Evolutionary conservation across 1,140 invertebrate species (phyloP).

Genomic region (Pseudobourletiella spinata): DNA sequence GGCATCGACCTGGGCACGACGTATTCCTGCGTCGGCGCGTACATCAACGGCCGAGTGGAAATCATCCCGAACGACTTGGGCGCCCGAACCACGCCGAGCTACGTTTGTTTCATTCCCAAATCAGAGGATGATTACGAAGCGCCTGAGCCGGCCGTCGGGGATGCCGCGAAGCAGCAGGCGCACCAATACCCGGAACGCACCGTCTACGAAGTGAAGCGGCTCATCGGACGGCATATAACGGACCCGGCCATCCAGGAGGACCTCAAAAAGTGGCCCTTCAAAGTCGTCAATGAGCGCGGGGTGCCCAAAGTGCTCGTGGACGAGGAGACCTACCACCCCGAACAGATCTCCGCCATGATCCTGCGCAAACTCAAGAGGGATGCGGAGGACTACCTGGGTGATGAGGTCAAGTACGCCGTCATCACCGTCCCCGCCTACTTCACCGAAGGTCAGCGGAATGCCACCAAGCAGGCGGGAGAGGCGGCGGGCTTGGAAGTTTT

Average conservation of each 20-base stretch:
- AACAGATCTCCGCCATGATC: constrained; percentile 48
- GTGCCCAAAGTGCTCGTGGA: constrained; percentile 38
- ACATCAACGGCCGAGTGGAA: neutral
- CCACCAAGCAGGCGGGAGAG: too few species aligned
- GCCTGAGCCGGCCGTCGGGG: constrained; percentile 40
- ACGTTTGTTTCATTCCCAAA: constrained; percentile 55
- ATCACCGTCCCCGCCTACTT: constrained; percentile 98
- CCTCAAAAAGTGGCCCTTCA: constrained; percentile 45
- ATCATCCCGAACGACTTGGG: constrained; percentile 7
- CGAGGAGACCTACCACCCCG: constrained; percentile 44
- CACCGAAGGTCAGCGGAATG: constrained; percentile 95
- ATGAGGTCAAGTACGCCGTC: constrained; percentile 76
- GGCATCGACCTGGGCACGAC: too few species aligned
- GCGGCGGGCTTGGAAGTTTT: too few species aligned
- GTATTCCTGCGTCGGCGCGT: constrained; percentile 87
- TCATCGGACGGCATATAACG: constrained; percentile 49
- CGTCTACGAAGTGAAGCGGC: constrained; percentile 46
- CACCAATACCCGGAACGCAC: constrained; percentile 13
- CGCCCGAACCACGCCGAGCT: constrained; percentile 35
- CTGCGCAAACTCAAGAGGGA: constrained; percentile 43
- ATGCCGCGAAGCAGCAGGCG: neutral
- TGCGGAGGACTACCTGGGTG: constrained; percentile 38
- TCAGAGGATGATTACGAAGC: too few species aligned
- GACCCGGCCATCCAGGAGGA: constrained; percentile 47
- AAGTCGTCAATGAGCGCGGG: neutral